Base-by-base conservation (phyloP, 2,797 vertebrate genomes). In the Acipenser transmontanus region DNA sequence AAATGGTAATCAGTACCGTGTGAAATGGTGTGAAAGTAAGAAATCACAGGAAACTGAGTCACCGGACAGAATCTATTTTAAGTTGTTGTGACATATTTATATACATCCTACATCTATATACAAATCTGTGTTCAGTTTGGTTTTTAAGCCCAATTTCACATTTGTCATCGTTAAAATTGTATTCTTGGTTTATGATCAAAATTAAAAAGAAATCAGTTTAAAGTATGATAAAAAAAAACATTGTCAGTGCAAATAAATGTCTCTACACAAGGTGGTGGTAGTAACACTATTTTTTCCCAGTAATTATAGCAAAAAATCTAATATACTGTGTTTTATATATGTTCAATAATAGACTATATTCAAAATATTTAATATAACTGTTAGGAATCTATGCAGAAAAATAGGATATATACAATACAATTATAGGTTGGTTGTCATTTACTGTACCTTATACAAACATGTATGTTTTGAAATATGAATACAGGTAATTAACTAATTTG, bases 231-330 rank as follows among this genome's bases (percentile, higher is more conserved):
- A 17, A 57, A 11, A 57, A 57, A 10, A 57, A 57, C 34, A 59
- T 13, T 14, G n/a, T 7, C 20, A 34, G 70, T 92, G 89, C 85
- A 89, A 85, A 80, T 80, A 91, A 88, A 81, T 77, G 80, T 88
- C 88, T 89, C 89, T 89, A 93, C 89, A 92, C 91, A 91, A 91
- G 89, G 87, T 90, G 89, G 88, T 82, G 87, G 88, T 92, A 81
- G 89, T 86, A 88, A 80, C 70, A 82, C 78, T 69, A 68, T 67
- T 70, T 69, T 82, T 62, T 72, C 75, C 34, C 2, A 34, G 34
- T 34, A 34, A 34, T 34, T 34, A 34, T 4, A 34, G 4, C 34
- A 34, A 34, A 1, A 34, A 34, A 4, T 34, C 0, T 34, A 34
- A 34, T 34, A 34, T 34, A 34, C 20, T 4, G 20, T 34, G 20